Conservation (phyloP, 2,797 vertebrate species). For the Xenopus petersii region DNA sequence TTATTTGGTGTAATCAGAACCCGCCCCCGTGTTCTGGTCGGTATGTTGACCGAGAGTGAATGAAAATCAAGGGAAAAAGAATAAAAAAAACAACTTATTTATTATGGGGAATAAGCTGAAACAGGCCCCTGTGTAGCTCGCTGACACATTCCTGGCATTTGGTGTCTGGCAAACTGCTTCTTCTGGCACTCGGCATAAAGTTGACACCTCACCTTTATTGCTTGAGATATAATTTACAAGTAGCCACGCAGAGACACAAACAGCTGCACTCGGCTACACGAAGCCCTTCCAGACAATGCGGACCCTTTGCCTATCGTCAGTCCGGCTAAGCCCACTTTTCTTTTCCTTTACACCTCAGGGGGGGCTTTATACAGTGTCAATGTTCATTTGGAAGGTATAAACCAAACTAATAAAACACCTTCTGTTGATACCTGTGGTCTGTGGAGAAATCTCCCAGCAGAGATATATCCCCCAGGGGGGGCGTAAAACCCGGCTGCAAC, state of each 20-base stretch:
- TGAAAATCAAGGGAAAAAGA: background rate
- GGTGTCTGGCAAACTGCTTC: conserved; percentile 9
- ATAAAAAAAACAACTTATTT: background rate
- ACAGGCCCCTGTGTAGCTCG: conserved; percentile 1
- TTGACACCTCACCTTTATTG: conserved; percentile 40
- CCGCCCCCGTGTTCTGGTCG: background rate
- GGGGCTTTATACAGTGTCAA: conserved; percentile 12
- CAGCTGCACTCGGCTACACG: conserved; percentile 25
- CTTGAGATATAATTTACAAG: conserved; percentile 42
- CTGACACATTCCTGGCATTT: conserved; percentile 17
- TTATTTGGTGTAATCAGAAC: conserved; percentile 16
- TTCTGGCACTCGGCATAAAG: conserved; percentile 32
- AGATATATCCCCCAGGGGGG: background rate
- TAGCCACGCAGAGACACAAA: conserved; percentile 39
- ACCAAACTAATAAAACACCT: conserved; percentile 44
- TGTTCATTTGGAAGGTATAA: conserved; percentile 41
- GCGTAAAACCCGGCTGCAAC: background rate
- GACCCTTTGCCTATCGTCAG: conserved; percentile 3
- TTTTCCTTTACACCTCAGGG: conserved; percentile 2
- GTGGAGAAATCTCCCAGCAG: background rate
- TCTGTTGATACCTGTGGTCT: conserved; percentile 15
- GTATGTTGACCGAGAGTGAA: conserved; percentile 3
- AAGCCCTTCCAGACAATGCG: conserved; percentile 9
- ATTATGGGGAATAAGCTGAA: conserved; percentile 13
- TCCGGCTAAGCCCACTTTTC: conserved; percentile 12